Percentiles rank a stretch among this genome's conserved stretches.
Evolutionary conservation across 2,797 vertebrate genomes (phyloP).

Genomic region (Anomalospiza imberbis): DNA sequence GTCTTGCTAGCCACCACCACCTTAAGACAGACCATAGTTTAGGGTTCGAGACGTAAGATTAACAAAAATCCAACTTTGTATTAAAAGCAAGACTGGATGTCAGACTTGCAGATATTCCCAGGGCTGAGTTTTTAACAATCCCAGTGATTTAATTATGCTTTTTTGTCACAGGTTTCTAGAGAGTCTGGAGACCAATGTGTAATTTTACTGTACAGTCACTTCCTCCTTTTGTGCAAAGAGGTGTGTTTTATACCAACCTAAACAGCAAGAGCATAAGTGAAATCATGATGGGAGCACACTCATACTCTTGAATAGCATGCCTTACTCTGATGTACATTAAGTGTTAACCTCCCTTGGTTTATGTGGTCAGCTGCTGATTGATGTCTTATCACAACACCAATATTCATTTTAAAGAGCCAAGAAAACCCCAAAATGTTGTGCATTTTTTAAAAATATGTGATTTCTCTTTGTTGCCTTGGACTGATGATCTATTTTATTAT

Average conservation of each 20-base stretch:
- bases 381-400: background rate
- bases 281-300: background rate
- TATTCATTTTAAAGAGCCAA: background rate
- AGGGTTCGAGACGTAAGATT: background rate
- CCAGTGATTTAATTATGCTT: background rate
- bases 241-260: background rate
- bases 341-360: background rate
- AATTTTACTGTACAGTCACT: background rate
- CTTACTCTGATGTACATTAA: background rate
- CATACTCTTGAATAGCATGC: background rate
- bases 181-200: background rate
- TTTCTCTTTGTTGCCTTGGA: background rate
- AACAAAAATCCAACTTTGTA: background rate
- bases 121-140: background rate
- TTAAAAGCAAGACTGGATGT: background rate
- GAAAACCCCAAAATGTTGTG: background rate
- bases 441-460: background rate
- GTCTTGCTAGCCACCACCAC: background rate
- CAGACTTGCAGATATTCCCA: background rate
- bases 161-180: background rate
- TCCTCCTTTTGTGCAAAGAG: background rate
- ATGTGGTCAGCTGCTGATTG: slow-evolving; percentile 14
- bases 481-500: background rate
- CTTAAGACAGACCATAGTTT: background rate
- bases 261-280: background rate